Percentiles rank a stretch among this genome's conserved stretches.
Evolutionary conservation across 2,113 vertebrate genomes (phyloP).

Genomic region (Neoarius graeffei): DNA sequence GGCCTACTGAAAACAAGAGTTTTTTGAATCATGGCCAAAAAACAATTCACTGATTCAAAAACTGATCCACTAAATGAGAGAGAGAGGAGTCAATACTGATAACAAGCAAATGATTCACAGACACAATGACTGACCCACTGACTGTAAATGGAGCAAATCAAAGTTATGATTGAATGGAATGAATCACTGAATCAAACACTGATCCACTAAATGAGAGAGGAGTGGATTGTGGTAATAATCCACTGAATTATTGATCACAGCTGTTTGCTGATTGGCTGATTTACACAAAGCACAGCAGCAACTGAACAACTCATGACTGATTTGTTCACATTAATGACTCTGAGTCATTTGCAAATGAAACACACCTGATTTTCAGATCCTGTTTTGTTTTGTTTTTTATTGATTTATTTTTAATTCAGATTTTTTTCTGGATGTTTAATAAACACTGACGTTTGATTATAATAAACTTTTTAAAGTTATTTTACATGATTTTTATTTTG

Average conservation of each 20-base stretch:
- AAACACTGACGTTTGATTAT: not conserved
- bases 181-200: not conserved
- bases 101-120: not conserved
- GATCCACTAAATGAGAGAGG: not conserved
- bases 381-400: not conserved
- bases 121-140: no score
- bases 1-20: not conserved
- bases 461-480: not conserved
- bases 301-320: not conserved
- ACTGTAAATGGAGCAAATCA: no score
- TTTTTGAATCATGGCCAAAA: not conserved
- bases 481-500: not conserved
- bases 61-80: not conserved
- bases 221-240: no score
- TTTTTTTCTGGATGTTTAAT: not conserved
- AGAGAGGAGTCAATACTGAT: not conserved
- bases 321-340: not conserved
- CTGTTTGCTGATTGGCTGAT: not conserved
- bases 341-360: not conserved
- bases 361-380: not conserved
- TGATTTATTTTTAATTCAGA: not conserved
- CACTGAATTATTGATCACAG: not conserved
- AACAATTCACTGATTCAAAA: not conserved
- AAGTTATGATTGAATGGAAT: no score
- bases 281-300: not conserved